A percentile compares a stretch with the other conserved stretches of the same genome.
phyloP scores from a whole-genome alignment of 2,797 vertebrate genomes.

The Hapalemur alaotrensis region DNA sequence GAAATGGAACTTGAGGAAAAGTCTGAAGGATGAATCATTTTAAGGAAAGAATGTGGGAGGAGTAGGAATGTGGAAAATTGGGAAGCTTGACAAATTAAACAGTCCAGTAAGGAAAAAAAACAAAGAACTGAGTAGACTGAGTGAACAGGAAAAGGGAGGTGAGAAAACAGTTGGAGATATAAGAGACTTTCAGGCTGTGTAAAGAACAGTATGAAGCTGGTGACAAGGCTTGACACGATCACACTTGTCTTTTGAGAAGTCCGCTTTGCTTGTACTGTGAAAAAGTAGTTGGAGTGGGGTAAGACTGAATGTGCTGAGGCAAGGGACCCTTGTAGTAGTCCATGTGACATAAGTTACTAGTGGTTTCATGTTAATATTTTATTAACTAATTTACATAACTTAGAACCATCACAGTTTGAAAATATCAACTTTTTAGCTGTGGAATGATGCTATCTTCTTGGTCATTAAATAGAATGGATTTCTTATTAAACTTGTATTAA shows the following conservation, averaged over 20 bases:
- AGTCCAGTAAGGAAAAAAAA: background rate
- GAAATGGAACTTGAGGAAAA: background rate
- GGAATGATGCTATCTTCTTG: background rate
- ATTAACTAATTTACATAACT: slow-evolving; percentile 4
- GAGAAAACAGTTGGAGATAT: background rate
- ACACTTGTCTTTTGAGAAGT: background rate
- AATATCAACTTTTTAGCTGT: background rate
- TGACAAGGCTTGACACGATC: rapidly evolving
- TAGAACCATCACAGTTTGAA: background rate
- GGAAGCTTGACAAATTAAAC: background rate
- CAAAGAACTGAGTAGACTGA: background rate
- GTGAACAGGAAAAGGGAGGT: background rate
- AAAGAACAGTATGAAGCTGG: background rate
- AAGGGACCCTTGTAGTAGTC: background rate
- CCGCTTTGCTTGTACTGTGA: background rate
- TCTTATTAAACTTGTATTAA: slow-evolving; percentile 51
- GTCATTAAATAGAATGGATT: slow-evolving; percentile 34
- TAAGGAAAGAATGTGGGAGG: background rate
- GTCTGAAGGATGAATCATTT: background rate
- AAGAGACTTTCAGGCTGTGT: background rate
- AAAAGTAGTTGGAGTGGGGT: background rate
- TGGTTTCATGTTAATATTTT: background rate
- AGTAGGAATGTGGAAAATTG: background rate
- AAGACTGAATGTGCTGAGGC: background rate
- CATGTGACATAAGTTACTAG: background rate